These are phyloP conservation scores for Aratinga solstitialis DNA, from an alignment of 2,797 vertebrate species.

Conservation along the genomic window DNA sequence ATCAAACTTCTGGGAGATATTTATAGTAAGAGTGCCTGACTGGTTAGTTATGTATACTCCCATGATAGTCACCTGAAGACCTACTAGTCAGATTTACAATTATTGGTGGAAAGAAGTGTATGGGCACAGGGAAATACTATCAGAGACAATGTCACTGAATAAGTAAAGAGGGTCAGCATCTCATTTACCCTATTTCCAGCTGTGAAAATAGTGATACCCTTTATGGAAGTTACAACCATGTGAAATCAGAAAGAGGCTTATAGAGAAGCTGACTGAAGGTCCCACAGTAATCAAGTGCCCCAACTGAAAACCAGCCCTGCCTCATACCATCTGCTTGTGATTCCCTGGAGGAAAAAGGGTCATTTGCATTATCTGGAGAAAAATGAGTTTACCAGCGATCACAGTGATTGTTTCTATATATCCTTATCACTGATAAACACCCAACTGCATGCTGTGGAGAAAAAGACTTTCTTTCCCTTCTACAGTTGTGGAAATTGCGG, in stretches of 20 bases:
- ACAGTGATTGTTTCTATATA: neutral
- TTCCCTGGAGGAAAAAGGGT: neutral
- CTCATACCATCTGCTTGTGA: neutral
- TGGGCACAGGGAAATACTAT: neutral
- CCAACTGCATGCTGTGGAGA: neutral
- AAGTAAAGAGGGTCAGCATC: neutral
- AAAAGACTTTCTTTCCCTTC: neutral
- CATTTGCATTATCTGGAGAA: neutral
- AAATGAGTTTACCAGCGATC: neutral
- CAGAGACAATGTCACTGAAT: neutral
- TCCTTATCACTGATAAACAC: neutral
- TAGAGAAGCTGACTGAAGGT: neutral
- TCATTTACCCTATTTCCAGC: neutral
- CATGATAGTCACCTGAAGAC: fast-evolving
- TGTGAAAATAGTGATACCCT: neutral
- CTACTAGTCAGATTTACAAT: neutral
- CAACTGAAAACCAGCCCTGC: neutral
- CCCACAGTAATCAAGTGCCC: neutral
- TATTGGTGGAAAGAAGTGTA: neutral
- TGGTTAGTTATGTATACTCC: neutral
- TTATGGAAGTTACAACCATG: neutral
- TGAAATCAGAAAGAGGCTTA: neutral
- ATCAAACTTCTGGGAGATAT: neutral
- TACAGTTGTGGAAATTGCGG: neutral
- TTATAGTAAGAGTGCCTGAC: neutral